These are phyloP conservation scores for Saxicola maurus DNA, from an alignment of 2,797 vertebrate species.

Conservation along the genomic window DNA sequence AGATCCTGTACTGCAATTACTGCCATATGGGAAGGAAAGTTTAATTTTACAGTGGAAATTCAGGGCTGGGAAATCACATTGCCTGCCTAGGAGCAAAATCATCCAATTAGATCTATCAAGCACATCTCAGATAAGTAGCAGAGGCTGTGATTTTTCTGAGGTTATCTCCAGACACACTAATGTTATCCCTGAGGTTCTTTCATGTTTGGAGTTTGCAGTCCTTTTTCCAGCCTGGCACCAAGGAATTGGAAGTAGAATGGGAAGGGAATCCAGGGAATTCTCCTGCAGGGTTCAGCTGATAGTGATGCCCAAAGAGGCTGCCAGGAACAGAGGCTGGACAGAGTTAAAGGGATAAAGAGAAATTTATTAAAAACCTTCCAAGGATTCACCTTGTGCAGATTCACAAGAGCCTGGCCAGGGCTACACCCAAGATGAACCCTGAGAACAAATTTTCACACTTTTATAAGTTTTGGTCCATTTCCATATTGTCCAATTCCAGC, in stretches of 20 bases:
- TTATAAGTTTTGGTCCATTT: neutral
- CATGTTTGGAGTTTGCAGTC: neutral
- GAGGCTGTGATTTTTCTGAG: neutral
- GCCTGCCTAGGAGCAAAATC: neutral
- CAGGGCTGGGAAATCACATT: neutral
- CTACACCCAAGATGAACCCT: neutral
- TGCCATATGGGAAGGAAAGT: constrained; percentile 37
- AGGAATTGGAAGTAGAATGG: neutral
- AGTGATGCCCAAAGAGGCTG: neutral
- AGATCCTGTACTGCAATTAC: constrained; percentile 35
- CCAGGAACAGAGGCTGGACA: neutral
- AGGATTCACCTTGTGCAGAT: neutral
- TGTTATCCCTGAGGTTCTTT: neutral
- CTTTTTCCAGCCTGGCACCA: neutral
- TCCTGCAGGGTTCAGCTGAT: neutral
- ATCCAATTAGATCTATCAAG: neutral
- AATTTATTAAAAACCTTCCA: neutral
- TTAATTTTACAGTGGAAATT: constrained; percentile 31
- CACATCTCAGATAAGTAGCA: neutral
- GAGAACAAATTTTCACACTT: neutral
- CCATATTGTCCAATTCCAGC: neutral
- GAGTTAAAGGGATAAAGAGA: neutral
- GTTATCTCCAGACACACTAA: neutral
- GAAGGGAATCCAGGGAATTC: neutral
- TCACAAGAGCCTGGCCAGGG: neutral